Conservation (phyloP, 2,797 vertebrate species). For the Acropternis orthonyx region DNA sequence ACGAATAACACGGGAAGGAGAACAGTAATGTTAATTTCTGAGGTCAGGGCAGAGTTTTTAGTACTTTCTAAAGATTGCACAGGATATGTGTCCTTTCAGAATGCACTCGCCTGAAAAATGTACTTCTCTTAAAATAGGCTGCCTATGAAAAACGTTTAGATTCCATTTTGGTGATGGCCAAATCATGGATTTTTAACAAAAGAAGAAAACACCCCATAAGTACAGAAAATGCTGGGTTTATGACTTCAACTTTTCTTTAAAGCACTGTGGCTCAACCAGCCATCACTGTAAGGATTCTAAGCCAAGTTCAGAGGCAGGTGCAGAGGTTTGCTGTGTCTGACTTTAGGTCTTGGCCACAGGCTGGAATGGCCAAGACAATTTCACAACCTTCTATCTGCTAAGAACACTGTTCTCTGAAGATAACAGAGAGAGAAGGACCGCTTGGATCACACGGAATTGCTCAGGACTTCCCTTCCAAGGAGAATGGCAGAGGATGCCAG, state of each 20-base stretch:
- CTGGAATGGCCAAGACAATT: neutral
- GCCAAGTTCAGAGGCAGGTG: neutral
- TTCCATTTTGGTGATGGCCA: neutral
- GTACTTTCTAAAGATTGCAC: neutral
- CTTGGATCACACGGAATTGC: neutral
- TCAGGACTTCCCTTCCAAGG: neutral
- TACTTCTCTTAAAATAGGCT: neutral
- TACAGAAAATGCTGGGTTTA: neutral
- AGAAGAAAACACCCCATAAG: fast-evolving
- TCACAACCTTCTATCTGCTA: neutral
- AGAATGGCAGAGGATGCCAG: neutral
- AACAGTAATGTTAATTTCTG: neutral
- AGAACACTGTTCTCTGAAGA: neutral
- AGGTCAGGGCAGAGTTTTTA: neutral
- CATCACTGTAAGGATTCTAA: fast-evolving
- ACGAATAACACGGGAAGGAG: neutral
- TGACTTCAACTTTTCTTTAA: neutral
- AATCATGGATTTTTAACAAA: neutral
- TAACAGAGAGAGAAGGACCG: neutral
- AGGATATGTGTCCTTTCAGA: neutral
- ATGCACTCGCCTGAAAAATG: neutral
- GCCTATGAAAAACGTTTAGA: neutral
- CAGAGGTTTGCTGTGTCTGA: neutral
- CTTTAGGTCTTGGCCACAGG: neutral
- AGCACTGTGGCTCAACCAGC: neutral